These are phyloP conservation scores for Myiagra hebetior DNA, from an alignment of 2,113 vertebrate genomes.

Conservation along the genomic window DNA sequence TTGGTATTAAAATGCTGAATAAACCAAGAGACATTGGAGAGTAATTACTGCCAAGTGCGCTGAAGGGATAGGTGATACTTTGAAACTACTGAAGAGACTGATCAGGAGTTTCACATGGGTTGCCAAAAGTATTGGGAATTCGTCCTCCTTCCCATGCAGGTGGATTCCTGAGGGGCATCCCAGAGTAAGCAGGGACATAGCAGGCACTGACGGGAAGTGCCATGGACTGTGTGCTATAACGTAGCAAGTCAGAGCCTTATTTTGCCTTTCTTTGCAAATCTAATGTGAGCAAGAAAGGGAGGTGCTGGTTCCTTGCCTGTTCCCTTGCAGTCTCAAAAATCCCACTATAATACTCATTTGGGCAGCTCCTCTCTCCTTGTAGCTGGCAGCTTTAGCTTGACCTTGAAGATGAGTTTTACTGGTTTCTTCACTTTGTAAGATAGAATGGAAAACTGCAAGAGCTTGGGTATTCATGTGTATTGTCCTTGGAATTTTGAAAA, in stretches of 20 bases:
- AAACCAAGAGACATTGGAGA: neutral
- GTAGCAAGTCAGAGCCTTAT: neutral
- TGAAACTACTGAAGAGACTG: neutral
- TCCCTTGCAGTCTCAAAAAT: neutral
- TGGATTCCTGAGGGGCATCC: neutral
- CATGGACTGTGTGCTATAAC: rapidly evolving
- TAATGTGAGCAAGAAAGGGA: neutral
- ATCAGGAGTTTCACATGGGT: neutral
- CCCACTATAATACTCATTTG: neutral
- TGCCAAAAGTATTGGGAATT: neutral
- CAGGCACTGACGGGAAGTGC: neutral
- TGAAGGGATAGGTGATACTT: neutral
- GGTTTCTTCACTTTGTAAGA: neutral
- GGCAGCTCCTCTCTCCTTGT: neutral
- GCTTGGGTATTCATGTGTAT: neutral
- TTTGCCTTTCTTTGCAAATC: neutral
- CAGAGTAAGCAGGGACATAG: neutral
- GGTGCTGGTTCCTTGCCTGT: neutral
- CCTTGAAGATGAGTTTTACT: neutral
- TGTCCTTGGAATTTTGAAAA: neutral
- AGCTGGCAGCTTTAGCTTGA: neutral
- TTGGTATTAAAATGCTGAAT: neutral
- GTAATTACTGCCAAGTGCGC: neutral
- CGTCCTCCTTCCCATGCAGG: neutral
- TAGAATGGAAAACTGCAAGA: neutral